phyloP scores from a whole-genome alignment of 2,113 vertebrate genomes.

The Tonatia bakeri region DNA sequence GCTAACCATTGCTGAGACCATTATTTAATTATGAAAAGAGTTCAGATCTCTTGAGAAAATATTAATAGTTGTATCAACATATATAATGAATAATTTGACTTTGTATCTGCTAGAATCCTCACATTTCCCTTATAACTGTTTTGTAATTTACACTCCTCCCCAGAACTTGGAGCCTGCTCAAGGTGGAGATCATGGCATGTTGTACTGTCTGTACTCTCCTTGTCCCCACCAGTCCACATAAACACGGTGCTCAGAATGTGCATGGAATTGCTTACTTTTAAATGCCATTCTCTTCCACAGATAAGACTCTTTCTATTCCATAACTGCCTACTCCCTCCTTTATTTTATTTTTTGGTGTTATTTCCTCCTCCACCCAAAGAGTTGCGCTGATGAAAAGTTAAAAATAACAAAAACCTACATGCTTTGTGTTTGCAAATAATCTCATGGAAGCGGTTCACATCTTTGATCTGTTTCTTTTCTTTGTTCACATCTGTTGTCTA shows the following conservation, averaged over 20 bases:
- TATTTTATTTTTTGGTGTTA: constrained; percentile 47
- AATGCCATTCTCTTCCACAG: not conserved
- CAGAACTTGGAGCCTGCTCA: not conserved
- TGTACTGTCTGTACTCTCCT: not conserved
- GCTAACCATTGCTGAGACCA: not conserved
- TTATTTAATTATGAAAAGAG: not conserved
- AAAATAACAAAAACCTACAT: constrained; percentile 60
- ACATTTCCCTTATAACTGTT: not conserved
- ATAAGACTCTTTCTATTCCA: not conserved
- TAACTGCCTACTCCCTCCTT: not conserved
- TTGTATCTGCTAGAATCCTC: not conserved
- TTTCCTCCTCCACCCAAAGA: constrained; percentile 57
- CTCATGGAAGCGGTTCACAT: constrained; percentile 35
- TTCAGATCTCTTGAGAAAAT: not conserved
- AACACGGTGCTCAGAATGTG: not conserved
- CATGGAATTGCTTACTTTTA: not conserved
- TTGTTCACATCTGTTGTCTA: constrained; percentile 70
- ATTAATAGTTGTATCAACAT: not conserved
- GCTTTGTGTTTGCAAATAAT: constrained; percentile 51
- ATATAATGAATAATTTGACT: not conserved
- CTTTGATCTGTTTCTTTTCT: constrained; percentile 68
- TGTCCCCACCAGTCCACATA: not conserved
- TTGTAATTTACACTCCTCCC: not conserved
- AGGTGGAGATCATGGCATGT: not conserved
- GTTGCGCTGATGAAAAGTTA: constrained; percentile 46